Percentiles rank a stretch among this genome's conserved stretches.
phyloP scores from a whole-genome alignment of 1,140 invertebrate genomes.

The Adelges cooleyi region DNA sequence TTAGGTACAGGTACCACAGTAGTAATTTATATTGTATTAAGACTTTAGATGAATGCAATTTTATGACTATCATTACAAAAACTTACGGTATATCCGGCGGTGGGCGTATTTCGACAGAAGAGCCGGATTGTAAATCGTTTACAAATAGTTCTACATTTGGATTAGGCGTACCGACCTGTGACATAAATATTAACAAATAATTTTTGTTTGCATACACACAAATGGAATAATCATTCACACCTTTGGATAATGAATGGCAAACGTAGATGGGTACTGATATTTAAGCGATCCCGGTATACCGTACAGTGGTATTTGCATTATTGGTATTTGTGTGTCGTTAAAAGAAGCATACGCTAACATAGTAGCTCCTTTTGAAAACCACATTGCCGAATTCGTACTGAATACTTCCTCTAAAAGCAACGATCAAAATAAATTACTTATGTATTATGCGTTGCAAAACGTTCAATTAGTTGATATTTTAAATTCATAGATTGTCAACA shows the following conservation, averaged over 20 bases:
- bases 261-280: conserved; percentile 53
- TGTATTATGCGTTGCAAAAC: too few relatives aligned
- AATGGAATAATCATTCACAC: conserved; percentile 38
- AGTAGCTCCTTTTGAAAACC: conserved; percentile 76
- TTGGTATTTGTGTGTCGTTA: conserved; percentile 57
- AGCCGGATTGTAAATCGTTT: too few relatives aligned
- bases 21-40: too few relatives aligned
- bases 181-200: conserved; percentile 32
- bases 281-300: conserved; percentile 51
- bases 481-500: too few relatives aligned
- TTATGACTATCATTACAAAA: too few relatives aligned
- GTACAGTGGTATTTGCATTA: conserved; percentile 52
- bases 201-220: neutral
- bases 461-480: too few relatives aligned
- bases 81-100: too few relatives aligned
- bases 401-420: conserved; percentile 76
- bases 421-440: too few relatives aligned
- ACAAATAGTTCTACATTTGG: conserved; percentile 57
- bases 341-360: conserved; percentile 71
- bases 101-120: too few relatives aligned
- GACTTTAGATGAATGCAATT: too few relatives aligned
- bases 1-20: too few relatives aligned
- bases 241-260: conserved; percentile 74
- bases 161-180: conserved; percentile 63
- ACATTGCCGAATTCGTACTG: conserved; percentile 67